Evolutionary conservation across 2,113 vertebrate genomes (phyloP), one percentile per base, ranked within the genome.

Genomic region (Peromyscus polionotus): DNA sequence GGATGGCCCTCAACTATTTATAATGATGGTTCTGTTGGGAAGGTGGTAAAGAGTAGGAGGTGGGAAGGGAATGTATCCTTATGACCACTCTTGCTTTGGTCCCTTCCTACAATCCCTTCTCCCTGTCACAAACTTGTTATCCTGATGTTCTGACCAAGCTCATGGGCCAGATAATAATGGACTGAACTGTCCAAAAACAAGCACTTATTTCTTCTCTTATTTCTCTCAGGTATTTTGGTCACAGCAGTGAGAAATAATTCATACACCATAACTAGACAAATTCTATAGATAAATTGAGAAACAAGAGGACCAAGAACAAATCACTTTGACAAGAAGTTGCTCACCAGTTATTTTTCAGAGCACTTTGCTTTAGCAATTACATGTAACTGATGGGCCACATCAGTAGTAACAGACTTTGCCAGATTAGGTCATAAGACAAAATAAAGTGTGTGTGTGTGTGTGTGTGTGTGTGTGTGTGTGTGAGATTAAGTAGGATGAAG

Each of bases 321-420:
- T 86, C 39, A 94, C 63, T 84, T 42, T 86, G 85, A 33, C 20
- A 89, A 95, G 51, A 39, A 93, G 17, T 65, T 75, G 5, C 63
- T 89, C 65, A 88, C 68, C 68, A n/a, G 83, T 67, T 54, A 45
- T 85, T 91, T 94, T 93, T 76, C 70, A 84, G 42, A 87, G n/a
- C 4, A 13, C 11, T 76, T 83, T 59, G 68, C 17, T 39, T 59
- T 24, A 92, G 65, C 24, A 87, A 75, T 51, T 51, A 9, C 95
- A 73, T 87, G 22, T 76, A 86, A 95, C 42, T 87, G 11, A 92
- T 81, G 14, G 61, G 63, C 31, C 92, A 39, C 5, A 86, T 85
- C 42, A 90, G 51, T 83, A 65, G 28, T 93, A 67, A 83, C 12
- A 68, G 54, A 94, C 57, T 54, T 51, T 88, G 61, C 73, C 88